Evolutionary conservation across 2,888 invertebrate species (phyloP).

Genomic region (Hymenopus coronatus): DNA sequence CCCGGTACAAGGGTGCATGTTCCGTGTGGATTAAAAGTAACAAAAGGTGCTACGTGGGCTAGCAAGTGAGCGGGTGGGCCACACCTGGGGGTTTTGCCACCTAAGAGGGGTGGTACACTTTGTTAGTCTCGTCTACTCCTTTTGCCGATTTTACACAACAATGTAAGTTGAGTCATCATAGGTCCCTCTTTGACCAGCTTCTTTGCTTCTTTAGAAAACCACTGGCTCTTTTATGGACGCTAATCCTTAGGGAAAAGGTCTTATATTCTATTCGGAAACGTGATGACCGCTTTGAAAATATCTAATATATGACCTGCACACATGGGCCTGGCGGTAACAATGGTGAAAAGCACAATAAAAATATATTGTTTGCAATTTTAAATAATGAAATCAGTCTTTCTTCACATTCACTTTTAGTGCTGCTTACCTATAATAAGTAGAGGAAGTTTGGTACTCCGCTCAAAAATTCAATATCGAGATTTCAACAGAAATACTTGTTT

Average conservation of each 20-base stretch:
- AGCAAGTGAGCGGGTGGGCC: neutral
- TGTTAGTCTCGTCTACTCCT: neutral
- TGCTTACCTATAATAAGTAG: too few species aligned
- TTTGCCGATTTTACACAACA: neutral
- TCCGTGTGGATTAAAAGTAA: neutral
- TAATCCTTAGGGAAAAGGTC: neutral
- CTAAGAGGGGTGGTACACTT: neutral
- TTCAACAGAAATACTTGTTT: too few species aligned
- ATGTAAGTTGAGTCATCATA: neutral
- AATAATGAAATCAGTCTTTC: too few species aligned
- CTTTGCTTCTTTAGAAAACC: neutral
- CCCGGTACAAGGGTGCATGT: neutral
- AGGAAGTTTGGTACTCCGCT: too few species aligned
- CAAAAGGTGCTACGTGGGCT: neutral
- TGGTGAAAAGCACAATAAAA: too few species aligned
- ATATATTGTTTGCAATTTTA: too few species aligned
- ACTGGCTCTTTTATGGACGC: neutral
- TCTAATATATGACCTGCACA: too few species aligned
- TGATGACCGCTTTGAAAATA: neutral
- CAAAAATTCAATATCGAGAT: too few species aligned
- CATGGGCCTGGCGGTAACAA: too few species aligned
- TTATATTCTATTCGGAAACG: neutral
- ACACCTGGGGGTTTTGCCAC: neutral
- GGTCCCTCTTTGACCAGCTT: neutral
- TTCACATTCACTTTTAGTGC: too few species aligned